Evolutionary conservation across 1,140 invertebrate species (phyloP).

Genomic region (Hylyphantes graminicola): DNA sequence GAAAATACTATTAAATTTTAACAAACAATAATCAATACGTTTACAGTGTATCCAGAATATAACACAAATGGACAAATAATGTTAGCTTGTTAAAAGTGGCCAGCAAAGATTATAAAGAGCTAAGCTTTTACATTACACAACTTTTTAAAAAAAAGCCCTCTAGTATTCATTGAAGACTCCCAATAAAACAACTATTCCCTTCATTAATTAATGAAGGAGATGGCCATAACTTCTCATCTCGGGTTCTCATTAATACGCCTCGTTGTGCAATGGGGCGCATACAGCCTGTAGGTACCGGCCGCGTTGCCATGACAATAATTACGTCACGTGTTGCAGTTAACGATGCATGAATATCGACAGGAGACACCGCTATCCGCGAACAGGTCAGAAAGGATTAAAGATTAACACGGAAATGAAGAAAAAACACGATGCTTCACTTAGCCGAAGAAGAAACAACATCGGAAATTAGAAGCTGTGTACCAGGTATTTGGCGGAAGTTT

Average conservation of each 20-base stretch:
- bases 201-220: slow-evolving; percentile 35
- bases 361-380: slow-evolving; percentile 31
- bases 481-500: no score
- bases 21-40: no score
- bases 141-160: no score
- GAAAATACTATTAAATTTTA: no score
- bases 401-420: slow-evolving; percentile 20
- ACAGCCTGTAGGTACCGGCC: slow-evolving; percentile 35
- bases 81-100: no score
- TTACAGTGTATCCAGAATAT: no score
- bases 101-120: no score
- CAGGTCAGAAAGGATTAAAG: slow-evolving; percentile 42
- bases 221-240: slow-evolving; percentile 15
- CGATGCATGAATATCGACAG: slow-evolving; percentile 51
- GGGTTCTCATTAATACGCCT: slow-evolving; percentile 24
- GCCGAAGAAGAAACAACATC: not conserved
- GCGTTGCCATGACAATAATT: slow-evolving; percentile 44
- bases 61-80: no score
- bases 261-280: slow-evolving; percentile 32
- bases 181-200: slow-evolving; percentile 13
- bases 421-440: slow-evolving; percentile 17
- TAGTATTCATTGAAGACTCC: no score
- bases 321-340: slow-evolving; percentile 52
- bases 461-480: no score
- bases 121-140: no score